Percentiles rank a stretch among this genome's conserved stretches.
Evolutionary conservation across 1,140 invertebrate species (phyloP).

Genomic region (Drosophila malerkotliana): DNA sequence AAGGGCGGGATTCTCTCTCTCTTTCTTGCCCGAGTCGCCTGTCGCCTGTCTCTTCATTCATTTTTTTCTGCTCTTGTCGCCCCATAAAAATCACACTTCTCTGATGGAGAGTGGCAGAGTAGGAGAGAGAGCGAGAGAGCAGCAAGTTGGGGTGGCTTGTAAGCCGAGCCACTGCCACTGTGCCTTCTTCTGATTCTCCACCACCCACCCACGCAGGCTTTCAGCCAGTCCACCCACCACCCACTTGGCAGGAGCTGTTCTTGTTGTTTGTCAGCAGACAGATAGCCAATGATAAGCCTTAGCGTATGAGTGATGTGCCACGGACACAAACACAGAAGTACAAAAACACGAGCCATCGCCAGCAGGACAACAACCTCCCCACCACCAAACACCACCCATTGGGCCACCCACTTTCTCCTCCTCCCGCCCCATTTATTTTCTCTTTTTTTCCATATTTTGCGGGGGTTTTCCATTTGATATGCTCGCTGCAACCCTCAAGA

Average conservation of each 20-base stretch:
- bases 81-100: slow-evolving; percentile 53
- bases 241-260: slow-evolving; percentile 7
- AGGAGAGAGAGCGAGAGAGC: slow-evolving; percentile 20
- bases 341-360: slow-evolving; percentile 40
- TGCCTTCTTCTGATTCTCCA: slow-evolving; percentile 12
- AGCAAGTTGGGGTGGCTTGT: slow-evolving; percentile 34
- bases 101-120: slow-evolving; percentile 22
- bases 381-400: slow-evolving; percentile 9
- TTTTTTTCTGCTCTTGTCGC: slow-evolving; percentile 44
- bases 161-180: slow-evolving; percentile 25
- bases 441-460: slow-evolving; percentile 37
- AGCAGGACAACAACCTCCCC: slow-evolving; percentile 46
- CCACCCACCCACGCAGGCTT: not conserved
- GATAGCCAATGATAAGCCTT: slow-evolving; percentile 54
- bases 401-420: not conserved
- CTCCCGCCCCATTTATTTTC: not conserved
- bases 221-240: not conserved
- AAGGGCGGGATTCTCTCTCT: slow-evolving; percentile 24
- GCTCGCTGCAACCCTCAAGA: slow-evolving; percentile 30
- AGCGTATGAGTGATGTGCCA: slow-evolving; percentile 57
- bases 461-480: slow-evolving; percentile 45
- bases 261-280: slow-evolving; percentile 51
- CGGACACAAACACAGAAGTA: slow-evolving; percentile 24
- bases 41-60: slow-evolving; percentile 1
- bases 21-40: not conserved